Evolutionary conservation across 2,113 vertebrate genomes (phyloP).

Genomic region (Channa argus): DNA sequence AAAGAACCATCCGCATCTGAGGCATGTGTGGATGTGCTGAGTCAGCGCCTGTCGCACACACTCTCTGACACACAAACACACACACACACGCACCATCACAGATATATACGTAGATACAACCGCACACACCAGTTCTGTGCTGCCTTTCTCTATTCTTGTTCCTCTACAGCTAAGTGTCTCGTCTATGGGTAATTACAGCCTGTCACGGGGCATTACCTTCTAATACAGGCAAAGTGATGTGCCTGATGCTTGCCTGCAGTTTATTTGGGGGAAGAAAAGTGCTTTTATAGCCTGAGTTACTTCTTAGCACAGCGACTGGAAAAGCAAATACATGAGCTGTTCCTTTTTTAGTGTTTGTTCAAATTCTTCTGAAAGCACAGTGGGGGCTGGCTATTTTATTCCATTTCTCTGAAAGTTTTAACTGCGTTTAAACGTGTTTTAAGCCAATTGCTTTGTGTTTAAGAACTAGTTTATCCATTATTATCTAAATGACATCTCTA

Average conservation of each 20-base stretch:
- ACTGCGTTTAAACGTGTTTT: constrained; percentile 2
- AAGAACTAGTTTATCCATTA: constrained; percentile 7
- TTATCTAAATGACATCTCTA: constrained; percentile 3
- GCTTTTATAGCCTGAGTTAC: constrained; percentile 40
- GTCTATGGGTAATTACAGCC: constrained; percentile 64
- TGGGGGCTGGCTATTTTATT: constrained; percentile 1
- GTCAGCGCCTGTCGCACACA: constrained; percentile 58
- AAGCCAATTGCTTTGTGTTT: constrained; percentile 17
- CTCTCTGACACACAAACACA: constrained; percentile 14
- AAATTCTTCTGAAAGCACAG: constrained; percentile 2
- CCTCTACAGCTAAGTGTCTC: constrained; percentile 43
- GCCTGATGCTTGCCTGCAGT: constrained; percentile 45
- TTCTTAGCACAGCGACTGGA: constrained; percentile 15
- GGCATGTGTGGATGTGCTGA: constrained; percentile 67
- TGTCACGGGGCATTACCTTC: constrained; percentile 64
- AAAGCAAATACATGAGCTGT: constrained; percentile 35
- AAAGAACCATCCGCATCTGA: constrained; percentile 66
- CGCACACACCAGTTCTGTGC: constrained; percentile 2
- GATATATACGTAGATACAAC: constrained; percentile 2
- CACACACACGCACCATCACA: constrained; percentile 16
- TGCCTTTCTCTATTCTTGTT: constrained; percentile 12
- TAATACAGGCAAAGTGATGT: constrained; percentile 54
- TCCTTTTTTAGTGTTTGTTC: constrained; percentile 36
- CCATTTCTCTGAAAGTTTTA: not conserved
- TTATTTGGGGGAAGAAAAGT: constrained; percentile 48